Evolutionary conservation across 2,113 vertebrate genomes (phyloP).

Genomic region (Malurus cyaneus): DNA sequence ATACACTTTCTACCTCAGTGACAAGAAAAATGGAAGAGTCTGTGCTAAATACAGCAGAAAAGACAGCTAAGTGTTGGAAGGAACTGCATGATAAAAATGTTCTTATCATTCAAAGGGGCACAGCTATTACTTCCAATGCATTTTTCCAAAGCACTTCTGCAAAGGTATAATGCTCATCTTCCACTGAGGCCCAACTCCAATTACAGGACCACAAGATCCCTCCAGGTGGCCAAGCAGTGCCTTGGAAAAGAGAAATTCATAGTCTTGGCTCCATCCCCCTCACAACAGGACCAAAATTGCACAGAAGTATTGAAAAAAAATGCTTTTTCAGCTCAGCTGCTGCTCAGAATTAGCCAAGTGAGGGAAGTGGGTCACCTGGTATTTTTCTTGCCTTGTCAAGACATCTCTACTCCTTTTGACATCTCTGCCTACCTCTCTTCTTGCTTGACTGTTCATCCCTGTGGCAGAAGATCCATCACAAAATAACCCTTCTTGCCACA

Average conservation of each 20-base stretch:
- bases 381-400: not conserved
- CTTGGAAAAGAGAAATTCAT: not conserved
- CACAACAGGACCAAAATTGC: not conserved
- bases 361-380: not conserved
- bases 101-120: not conserved
- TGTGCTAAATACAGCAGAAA: not conserved
- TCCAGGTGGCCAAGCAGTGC: not conserved
- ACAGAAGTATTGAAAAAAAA: not conserved
- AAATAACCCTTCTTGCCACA: not conserved
- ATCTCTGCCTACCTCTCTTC: not conserved
- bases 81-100: not conserved
- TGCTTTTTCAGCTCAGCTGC: not conserved
- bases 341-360: not conserved
- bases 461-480: not conserved
- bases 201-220: not conserved
- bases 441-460: not conserved
- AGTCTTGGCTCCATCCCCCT: not conserved
- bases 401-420: not conserved
- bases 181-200: not conserved
- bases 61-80: not conserved
- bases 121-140: not conserved
- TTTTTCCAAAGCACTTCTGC: not conserved
- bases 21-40: not conserved
- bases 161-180: not conserved
- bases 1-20: not conserved